Percentiles rank a stretch among this genome's conserved stretches.
phyloP scores from a whole-genome alignment of 2,888 invertebrate species.

The Parelbella ahira region DNA sequence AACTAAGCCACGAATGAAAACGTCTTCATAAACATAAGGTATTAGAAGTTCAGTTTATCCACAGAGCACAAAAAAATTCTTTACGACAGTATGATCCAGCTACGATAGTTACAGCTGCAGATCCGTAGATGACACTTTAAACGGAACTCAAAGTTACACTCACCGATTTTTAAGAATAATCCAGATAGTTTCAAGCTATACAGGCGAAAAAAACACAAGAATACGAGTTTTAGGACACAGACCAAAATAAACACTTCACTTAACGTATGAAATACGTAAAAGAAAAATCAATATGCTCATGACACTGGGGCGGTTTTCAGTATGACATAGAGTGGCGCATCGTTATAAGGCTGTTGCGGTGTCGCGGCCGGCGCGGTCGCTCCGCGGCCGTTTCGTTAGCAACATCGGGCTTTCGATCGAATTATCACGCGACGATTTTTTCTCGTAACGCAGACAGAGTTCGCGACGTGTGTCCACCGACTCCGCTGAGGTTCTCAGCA shows the following conservation, averaged over 20 bases:
- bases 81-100: no score
- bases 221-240: constrained; percentile 45
- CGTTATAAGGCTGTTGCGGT: constrained; percentile 58
- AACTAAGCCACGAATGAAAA: no score
- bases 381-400: constrained; percentile 38
- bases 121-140: no score
- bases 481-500: constrained; percentile 77
- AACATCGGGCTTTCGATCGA: constrained; percentile 58
- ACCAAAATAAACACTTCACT: constrained; percentile 66
- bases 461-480: constrained; percentile 75
- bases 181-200: constrained; percentile 32
- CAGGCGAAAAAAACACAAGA: constrained; percentile 31
- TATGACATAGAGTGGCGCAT: constrained; percentile 68
- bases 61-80: no score
- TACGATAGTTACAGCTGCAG: no score
- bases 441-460: constrained; percentile 60
- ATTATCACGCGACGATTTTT: constrained; percentile 67
- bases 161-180: constrained; percentile 22
- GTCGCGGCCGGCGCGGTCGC: constrained; percentile 42
- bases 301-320: constrained; percentile 45
- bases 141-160: no score
- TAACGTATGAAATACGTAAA: constrained; percentile 48
- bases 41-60: no score
- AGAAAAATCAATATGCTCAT: constrained; percentile 62
- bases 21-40: no score